These are phyloP conservation scores for Lepidurus apus DNA, from an alignment of 1,140 invertebrate genomes.

Conservation along the genomic window DNA sequence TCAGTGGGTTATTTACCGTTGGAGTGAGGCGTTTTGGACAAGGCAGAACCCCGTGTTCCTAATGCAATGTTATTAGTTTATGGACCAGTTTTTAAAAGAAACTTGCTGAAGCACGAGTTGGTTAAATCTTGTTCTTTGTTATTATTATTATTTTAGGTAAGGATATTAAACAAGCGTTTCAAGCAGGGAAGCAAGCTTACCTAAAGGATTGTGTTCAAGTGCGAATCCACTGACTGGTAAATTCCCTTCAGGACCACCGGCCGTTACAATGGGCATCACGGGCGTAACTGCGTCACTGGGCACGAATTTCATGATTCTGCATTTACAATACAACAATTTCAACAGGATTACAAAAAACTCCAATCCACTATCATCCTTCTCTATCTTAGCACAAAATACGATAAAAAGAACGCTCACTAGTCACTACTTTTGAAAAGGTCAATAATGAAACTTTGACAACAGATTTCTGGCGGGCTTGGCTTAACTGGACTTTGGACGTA, in stretches of 20 bases:
- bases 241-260: conserved; percentile 5
- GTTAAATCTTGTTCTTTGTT: background rate
- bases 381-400: too few relatives aligned
- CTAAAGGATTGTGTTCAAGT: background rate
- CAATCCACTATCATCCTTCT: too few relatives aligned
- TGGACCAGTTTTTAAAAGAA: background rate
- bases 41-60: conserved; percentile 12
- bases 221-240: background rate
- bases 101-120: background rate
- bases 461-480: too few relatives aligned
- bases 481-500: too few relatives aligned
- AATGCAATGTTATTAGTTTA: background rate
- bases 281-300: conserved; percentile 62
- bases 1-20: conserved; percentile 11
- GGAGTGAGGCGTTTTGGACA: background rate
- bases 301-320: conserved; percentile 74
- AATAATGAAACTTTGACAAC: too few relatives aligned
- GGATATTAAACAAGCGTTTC: background rate
- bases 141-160: background rate
- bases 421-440: too few relatives aligned
- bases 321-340: conserved; percentile 17
- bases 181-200: background rate
- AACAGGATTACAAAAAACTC: too few relatives aligned
- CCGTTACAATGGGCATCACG: conserved; percentile 12
- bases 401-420: too few relatives aligned